Evolutionary conservation across 2,888 invertebrate species (phyloP).

Genomic region (Eristalinus sepulchralis): DNA sequence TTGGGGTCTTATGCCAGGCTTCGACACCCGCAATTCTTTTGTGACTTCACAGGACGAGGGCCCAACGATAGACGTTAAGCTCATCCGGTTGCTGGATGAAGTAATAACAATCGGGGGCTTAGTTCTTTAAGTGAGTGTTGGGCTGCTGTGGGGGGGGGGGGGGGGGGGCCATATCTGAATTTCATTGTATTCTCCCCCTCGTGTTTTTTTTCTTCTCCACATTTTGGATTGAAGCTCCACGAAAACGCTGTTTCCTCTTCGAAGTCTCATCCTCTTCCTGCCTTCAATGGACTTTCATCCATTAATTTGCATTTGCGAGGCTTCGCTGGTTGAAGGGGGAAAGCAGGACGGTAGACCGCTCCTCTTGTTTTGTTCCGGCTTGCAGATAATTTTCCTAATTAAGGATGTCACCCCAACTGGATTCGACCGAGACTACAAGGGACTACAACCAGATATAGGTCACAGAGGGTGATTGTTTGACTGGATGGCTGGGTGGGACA

Average conservation of each 20-base stretch:
- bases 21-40: slow-evolving; percentile 37
- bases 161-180: neutral
- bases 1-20: slow-evolving; percentile 13
- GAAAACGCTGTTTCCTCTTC: neutral
- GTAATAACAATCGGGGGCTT: slow-evolving; percentile 49
- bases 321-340: slow-evolving; percentile 31
- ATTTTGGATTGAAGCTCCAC: neutral
- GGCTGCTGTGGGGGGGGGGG: neutral
- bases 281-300: slow-evolving; percentile 38
- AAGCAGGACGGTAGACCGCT: slow-evolving; percentile 26
- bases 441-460: slow-evolving; percentile 61
- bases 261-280: neutral
- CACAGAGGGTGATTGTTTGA: slow-evolving; percentile 44
- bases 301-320: slow-evolving; percentile 63
- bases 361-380: slow-evolving; percentile 27
- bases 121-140: slow-evolving; percentile 10
- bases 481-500: neutral
- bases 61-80: slow-evolving; percentile 16
- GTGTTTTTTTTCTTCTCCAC: neutral
- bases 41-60: slow-evolving; percentile 1
- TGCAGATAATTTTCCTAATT: slow-evolving; percentile 65
- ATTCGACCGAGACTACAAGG: slow-evolving; percentile 21
- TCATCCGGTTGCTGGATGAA: slow-evolving; percentile 43
- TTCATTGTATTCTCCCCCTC: slow-evolving; percentile 19
- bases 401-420: slow-evolving; percentile 52